Percentiles rank a stretch among this genome's conserved stretches.
Evolutionary conservation across 2,888 invertebrate species (phyloP).

Genomic region (Lucinisca nassula): DNA sequence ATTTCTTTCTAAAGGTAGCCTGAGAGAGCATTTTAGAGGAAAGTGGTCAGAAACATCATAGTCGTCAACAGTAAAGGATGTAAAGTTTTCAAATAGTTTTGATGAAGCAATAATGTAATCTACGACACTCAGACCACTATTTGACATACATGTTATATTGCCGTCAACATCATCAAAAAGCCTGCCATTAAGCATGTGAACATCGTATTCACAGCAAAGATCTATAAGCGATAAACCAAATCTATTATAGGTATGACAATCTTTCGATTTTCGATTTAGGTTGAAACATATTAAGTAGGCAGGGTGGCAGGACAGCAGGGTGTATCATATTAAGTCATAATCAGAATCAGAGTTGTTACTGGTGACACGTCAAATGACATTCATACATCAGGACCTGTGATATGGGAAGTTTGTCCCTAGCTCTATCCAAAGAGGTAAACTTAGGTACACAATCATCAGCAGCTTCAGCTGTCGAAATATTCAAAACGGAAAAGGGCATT

Average conservation of each 20-base stretch:
- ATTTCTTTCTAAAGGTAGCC: background rate
- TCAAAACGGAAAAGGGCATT: no score
- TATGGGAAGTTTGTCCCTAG: no score
- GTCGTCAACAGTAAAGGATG: conserved; percentile 19
- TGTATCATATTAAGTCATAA: no score
- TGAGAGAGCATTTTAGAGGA: conserved; percentile 12
- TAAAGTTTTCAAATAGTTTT: conserved; percentile 7
- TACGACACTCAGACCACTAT: conserved; percentile 40
- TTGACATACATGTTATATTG: conserved; percentile 34
- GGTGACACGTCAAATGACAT: no score
- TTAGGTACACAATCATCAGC: no score
- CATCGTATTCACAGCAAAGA: conserved; percentile 29
- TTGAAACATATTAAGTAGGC: no score
- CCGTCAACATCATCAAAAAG: conserved; percentile 18
- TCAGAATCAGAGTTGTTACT: no score
- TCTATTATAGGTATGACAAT: conserved; percentile 19
- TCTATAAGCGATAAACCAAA: conserved; percentile 46
- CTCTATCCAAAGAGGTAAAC: no score
- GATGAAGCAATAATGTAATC: conserved; percentile 50
- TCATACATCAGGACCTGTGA: no score
- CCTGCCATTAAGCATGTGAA: conserved; percentile 41
- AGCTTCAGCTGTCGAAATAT: no score
- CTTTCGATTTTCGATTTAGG: conserved; percentile 17
- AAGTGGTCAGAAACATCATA: conserved; percentile 35
- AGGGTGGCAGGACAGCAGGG: no score